phyloP scores from a whole-genome alignment of 30 jellyfish, hydroid and myxozoan genomes.

The Sanderia malayensis region DNA sequence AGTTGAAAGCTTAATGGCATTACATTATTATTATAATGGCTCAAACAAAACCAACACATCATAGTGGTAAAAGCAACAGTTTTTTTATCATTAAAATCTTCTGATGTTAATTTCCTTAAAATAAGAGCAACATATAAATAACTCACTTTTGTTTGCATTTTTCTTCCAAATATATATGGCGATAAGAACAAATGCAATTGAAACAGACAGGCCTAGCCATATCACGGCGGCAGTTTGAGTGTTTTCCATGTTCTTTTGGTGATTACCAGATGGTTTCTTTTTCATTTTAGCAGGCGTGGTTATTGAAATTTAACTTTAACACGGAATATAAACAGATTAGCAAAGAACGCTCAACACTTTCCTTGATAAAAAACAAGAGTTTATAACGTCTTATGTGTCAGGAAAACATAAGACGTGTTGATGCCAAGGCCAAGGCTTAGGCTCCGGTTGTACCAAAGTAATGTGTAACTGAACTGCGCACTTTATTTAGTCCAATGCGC shows the following conservation, averaged over 20 bases:
- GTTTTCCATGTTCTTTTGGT: conserved; percentile 13
- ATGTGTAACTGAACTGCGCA: too few relatives aligned
- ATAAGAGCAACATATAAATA: not conserved
- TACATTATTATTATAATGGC: not conserved
- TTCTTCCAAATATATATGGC: conserved; percentile 55
- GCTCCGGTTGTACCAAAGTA: too few relatives aligned
- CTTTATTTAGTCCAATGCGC: too few relatives aligned
- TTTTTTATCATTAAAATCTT: not conserved
- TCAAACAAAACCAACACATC: not conserved
- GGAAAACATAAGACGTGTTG: too few relatives aligned
- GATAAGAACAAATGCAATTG: conserved; percentile 52
- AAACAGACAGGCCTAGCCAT: conserved; percentile 76
- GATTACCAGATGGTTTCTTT: not conserved
- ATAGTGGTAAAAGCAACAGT: not conserved
- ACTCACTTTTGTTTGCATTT: conserved; percentile 63
- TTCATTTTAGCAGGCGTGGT: too few relatives aligned
- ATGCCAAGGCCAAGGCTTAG: too few relatives aligned
- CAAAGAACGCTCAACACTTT: too few relatives aligned
- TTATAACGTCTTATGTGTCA: too few relatives aligned
- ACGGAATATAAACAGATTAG: too few relatives aligned
- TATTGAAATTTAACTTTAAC: too few relatives aligned
- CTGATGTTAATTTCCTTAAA: not conserved
- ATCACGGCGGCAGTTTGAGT: conserved; percentile 74
- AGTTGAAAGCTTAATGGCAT: not conserved
- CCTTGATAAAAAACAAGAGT: too few relatives aligned